Percentiles rank a stretch among this genome's conserved stretches.
Evolutionary conservation across 2,888 invertebrate genomes (phyloP).

Genomic region (Phasia obesa): DNA sequence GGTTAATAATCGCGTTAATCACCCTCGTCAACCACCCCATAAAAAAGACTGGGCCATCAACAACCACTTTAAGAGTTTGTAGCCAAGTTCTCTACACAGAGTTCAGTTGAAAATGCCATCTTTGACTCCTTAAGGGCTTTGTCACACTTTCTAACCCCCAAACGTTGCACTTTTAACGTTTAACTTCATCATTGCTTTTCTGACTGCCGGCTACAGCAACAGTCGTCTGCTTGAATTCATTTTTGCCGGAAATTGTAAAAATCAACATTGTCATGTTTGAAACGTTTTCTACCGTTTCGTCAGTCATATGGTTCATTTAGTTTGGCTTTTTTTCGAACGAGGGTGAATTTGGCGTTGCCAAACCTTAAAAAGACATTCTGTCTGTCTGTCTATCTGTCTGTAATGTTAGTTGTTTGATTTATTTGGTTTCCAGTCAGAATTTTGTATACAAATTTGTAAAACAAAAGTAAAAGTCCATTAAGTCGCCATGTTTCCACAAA

Average conservation of each 20-base stretch:
- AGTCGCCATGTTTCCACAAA: constrained; percentile 24
- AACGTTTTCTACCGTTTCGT: background rate
- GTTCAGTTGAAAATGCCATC: constrained; percentile 17
- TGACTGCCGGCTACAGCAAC: constrained; percentile 1
- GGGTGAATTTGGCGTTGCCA: constrained; percentile 11
- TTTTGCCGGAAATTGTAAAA: constrained; percentile 58
- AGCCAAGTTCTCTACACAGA: constrained; percentile 5
- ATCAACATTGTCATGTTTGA: constrained; percentile 47
- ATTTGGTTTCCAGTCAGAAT: constrained; percentile 35
- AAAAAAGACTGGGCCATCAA: constrained; percentile 4
- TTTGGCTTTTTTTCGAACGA: background rate
- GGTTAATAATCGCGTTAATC: constrained; percentile 54
- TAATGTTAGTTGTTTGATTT: constrained; percentile 57
- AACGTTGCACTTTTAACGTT: constrained; percentile 24
- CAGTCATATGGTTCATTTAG: background rate
- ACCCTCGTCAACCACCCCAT: constrained; percentile 26
- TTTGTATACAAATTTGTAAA: constrained; percentile 6
- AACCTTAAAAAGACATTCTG: constrained; percentile 33
- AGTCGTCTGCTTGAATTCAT: constrained; percentile 39
- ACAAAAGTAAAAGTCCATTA: constrained; percentile 62
- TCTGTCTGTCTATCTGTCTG: constrained; percentile 37
- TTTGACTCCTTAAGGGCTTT: constrained; percentile 12
- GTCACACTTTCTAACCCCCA: background rate
- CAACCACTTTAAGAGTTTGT: constrained; percentile 20
- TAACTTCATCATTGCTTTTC: background rate